Base-by-base conservation (phyloP, 2,888 invertebrate species). In the Acanthopleura granulata region DNA sequence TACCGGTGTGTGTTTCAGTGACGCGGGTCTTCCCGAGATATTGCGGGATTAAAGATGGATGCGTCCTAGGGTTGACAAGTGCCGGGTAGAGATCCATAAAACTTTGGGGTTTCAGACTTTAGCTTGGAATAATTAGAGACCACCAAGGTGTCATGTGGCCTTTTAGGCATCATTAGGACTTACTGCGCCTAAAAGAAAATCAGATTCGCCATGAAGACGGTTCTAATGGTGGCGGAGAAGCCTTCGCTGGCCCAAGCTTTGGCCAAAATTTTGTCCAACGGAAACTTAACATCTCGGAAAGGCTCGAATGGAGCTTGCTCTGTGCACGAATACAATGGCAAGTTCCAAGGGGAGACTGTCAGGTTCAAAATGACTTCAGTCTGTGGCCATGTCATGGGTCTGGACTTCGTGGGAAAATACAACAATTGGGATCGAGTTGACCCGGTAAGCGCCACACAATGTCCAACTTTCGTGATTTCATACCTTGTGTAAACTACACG, bases 351-450 rank as follows among this genome's bases (percentile, higher is more conserved):
- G 61, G 90, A 91, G 77, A 80, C 79, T 11, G 88, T 87, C 29
- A 82, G 80, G 50, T 91, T 88, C 79, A 97, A 96, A 91, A 98
- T 99, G 96, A 99, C 99, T 0, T 98, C 98, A 0, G 99, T 99
- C 0, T 99, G 98, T 90, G 99, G 99, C 0, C 99, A 99, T 92
- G 98, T 99, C 0, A 97, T 98, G 96, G 94, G 95, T 62, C 92
- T 98, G 83, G 99, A 99, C 92, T 99, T 99, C 88, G 81, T 83
- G 72, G 87, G 88, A 93, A 97, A 97, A 91, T 99, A 96, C 90
- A 99, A 99, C 89, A 98, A 96, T 84, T 99, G 99, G 99, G 98
- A 99, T 86, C 93, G 94, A 88, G 97, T 97, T 4, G 99, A 99
- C 91, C 99, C 99, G 0, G 95, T 96, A 91, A 91, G 92, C 89